Evolutionary conservation across 1,140 invertebrate species (phyloP).

Genomic region (Goniozus legneri): DNA sequence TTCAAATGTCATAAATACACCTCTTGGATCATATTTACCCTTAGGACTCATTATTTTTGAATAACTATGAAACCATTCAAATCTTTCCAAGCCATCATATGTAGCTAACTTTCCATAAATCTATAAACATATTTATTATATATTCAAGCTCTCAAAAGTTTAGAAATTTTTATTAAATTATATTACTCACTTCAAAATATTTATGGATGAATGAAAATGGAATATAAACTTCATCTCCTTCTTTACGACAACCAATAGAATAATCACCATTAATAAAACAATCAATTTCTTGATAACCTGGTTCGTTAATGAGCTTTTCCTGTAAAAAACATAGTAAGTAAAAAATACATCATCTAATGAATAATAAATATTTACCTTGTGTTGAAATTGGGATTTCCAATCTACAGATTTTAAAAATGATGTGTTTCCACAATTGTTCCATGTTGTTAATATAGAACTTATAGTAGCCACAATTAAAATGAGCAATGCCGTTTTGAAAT

Average conservation of each 20-base stretch:
- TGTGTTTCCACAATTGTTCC: conserved; percentile 45
- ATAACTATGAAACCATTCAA: conserved; percentile 94
- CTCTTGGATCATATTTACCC: conserved; percentile 80
- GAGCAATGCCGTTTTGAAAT: conserved; percentile 48
- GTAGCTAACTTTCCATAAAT: conserved; percentile 73
- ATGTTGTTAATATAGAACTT: conserved; percentile 49
- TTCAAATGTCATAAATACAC: conserved; percentile 93
- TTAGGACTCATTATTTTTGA: conserved; percentile 87
- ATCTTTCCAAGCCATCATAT: conserved; percentile 68
- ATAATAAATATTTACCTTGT: conserved; percentile 29
- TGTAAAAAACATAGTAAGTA: conserved; percentile 15
- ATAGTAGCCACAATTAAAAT: conserved; percentile 43
- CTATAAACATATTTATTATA: conserved; percentile 43
- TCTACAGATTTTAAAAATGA: conserved; percentile 37
- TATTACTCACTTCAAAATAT: conserved; percentile 81
- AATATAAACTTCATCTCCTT: conserved; percentile 84
- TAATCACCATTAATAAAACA: conserved; percentile 90
- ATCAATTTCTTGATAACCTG: conserved; percentile 73
- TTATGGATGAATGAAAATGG: conserved; percentile 91
- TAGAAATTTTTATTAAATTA: background rate
- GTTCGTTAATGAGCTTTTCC: conserved; percentile 37
- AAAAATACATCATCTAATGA: conserved; percentile 3
- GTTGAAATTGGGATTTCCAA: conserved; percentile 59
- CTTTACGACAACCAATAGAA: conserved; percentile 76
- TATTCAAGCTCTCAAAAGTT: conserved; percentile 1